Evolutionary conservation across 2,797 vertebrate genomes (phyloP), one percentile per base, ranked within the genome.

Genomic region (Fistularia tabacaria): DNA sequence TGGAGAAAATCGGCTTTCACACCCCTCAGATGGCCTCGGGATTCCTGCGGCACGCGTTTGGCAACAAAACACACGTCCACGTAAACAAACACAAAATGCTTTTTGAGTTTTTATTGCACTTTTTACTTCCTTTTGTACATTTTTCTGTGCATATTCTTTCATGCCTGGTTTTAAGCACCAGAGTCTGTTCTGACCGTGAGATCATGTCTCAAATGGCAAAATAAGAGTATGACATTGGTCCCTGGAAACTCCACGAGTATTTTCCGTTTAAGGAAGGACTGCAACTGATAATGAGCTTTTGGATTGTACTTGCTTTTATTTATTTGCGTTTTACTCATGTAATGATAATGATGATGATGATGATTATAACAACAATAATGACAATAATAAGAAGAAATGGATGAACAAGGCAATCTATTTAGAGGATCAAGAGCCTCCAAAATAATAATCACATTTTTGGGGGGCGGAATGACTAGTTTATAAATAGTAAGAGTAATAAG

Each of bases 1-100:
- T 7, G 9, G 37, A 11, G 68, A 71, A 72, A 82, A 88, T 85
- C 79, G 40, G 64, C 79, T 83, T 84, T 74, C 58, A 59, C 10
- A 54, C 50, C 51, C 67, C 45, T 78, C 61, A 61, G 67, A 63
- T 56, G 79, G 65, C 69, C 71, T 72, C 47, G 6, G 37, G 6
- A 57, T 48, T 3, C 8, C 44, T 2, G 12, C 44, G 51, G 69
- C 83, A 79, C 63, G n/a, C 44, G 66, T 61, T 63, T 84, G 75
- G 56, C 63, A 73, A 44, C 50, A 69, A 73, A 71, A 57, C 51
- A 36, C 50, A 61, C 59, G 43, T 49, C 52, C 67, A 62, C 42
- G 46, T 73, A 66, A 63, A 66, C 66, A 71, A 56, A 56, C 10
- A 57, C 65, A 25, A 25, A 25, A 25, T 25, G 25, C 25, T 25